Evolutionary conservation across 2,113 vertebrate genomes (phyloP), one percentile per base, ranked within the genome.

Genomic region (Rousettus leschenaultii): DNA sequence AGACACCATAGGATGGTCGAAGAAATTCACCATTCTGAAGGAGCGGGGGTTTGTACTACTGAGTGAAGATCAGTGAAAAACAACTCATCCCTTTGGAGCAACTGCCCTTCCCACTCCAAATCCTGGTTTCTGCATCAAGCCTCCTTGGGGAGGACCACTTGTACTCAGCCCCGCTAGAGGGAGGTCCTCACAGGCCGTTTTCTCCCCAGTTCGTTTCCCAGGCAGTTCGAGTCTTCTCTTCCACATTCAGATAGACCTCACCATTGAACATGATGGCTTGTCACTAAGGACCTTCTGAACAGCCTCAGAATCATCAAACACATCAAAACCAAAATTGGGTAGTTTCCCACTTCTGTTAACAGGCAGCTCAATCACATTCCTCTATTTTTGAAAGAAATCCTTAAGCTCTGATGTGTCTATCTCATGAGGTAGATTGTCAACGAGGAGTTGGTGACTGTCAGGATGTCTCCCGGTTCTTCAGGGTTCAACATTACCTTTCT

Each of bases 271-370:
- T 99, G 97, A 99, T 99, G 86, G 99, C 99, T 21, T 55, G 51
- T n/a, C 35, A 97, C 98, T 99, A 95, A 99, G 99, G 97, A 99
- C 99, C 98, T 99, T 99, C 98, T 99, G 99, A 79, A 99, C 99
- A 1, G 99, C 99, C 68, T 99, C 99, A 74, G 99, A 99, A 98
- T 99, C 99, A 91, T 99, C 99, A 96, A 99, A 99, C 53, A 99
- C 99, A 97, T 99, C 99, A 85, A 99, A 99, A 48, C 99, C 99
- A 97, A 99, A 99, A 98, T 99, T 99, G 15, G 99, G 99, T 6
- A 99, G 98, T 85, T 99, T 99, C 55, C 99, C 99, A n/a, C 99
- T 99, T 5, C 99, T 99, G 99, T 99, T 99, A 98, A 99, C 99
- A 91, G 99, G 98, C 55, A 99, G 98, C 97, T 99, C 99, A 98